Percentiles rank a stretch among this genome's conserved stretches.
phyloP scores from a whole-genome alignment of 30 jellyfish, hydroid and myxozoan species.

The Pelagia noctiluca region DNA sequence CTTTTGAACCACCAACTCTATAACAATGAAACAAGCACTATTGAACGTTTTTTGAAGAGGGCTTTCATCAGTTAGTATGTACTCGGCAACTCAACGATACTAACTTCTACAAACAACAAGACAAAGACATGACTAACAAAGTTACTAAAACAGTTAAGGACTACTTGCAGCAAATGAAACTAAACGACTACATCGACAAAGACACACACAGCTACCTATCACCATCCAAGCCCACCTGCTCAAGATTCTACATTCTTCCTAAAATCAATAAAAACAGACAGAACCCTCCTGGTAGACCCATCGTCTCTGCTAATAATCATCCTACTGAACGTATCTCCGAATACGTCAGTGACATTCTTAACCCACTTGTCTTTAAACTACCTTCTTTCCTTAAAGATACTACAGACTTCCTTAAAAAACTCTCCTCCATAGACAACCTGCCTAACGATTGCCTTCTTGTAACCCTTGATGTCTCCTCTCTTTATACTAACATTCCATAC shows the following conservation, averaged over 20 bases:
- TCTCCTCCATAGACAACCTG: not conserved
- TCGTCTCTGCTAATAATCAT: conserved; percentile 19
- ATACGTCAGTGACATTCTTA: conserved; percentile 30
- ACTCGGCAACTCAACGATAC: conserved; percentile 30
- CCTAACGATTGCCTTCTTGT: conserved; percentile 16
- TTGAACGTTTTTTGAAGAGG: no score
- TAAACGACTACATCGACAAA: conserved; percentile 17
- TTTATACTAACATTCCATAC: not conserved
- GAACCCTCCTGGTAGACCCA: conserved; percentile 34
- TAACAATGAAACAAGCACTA: no score
- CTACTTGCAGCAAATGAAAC: conserved; percentile 17
- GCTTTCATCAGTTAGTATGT: no score
- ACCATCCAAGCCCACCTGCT: conserved; percentile 11
- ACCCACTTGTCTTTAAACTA: conserved; percentile 19
- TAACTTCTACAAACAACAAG: conserved; percentile 14
- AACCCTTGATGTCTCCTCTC: conserved; percentile 1
- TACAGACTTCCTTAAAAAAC: conserved; percentile 3
- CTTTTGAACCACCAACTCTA: no score
- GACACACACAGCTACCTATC: conserved; percentile 12
- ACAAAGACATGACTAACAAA: conserved; percentile 22
- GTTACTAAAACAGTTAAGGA: conserved; percentile 18
- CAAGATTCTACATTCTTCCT: conserved; percentile 12
- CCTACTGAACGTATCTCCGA: conserved; percentile 49
- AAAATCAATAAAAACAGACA: conserved; percentile 38
- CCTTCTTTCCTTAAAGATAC: conserved; percentile 28